phyloP scores from a whole-genome alignment of 37 sponge, comb jelly and placozoan genomes.

The Eunapius fragilis region DNA sequence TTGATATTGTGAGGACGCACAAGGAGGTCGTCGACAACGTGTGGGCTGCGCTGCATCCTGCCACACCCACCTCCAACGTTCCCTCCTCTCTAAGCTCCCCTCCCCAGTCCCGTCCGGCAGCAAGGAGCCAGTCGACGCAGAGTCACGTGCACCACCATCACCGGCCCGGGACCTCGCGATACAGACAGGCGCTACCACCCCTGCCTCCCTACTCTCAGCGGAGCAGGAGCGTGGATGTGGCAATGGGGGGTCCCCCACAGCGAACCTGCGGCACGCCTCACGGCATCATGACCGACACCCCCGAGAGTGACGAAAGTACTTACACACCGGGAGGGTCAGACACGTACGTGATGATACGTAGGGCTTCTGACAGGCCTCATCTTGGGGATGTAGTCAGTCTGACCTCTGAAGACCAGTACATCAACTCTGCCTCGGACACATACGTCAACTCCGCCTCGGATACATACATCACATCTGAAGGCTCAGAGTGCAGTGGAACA shows the following conservation, averaged over 20 bases:
- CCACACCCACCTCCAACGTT: constrained; percentile 7
- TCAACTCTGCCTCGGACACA: background rate
- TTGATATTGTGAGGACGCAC: constrained; percentile 79
- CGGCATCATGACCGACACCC: background rate
- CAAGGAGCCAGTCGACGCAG: background rate
- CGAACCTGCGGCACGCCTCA: background rate
- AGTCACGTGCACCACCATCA: background rate
- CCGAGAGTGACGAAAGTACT: constrained; percentile 11
- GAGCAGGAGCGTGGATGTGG: constrained; percentile 38
- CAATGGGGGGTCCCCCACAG: background rate
- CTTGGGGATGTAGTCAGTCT: background rate
- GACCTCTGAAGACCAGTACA: no score
- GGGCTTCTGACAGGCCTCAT: constrained; percentile 16
- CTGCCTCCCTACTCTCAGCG: constrained; percentile 48
- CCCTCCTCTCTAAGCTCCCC: constrained; percentile 13
- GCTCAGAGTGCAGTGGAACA: constrained; percentile 41
- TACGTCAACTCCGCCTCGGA: background rate
- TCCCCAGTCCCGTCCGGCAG: background rate
- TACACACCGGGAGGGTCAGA: constrained; percentile 59
- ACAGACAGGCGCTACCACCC: constrained; percentile 14
- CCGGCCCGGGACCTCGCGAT: background rate
- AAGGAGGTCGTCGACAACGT: constrained; percentile 70
- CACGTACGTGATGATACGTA: constrained; percentile 40
- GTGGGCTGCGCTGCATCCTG: constrained; percentile 59
- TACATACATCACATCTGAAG: constrained; percentile 45